phyloP scores from a whole-genome alignment of 2,113 vertebrate genomes.

The Ammodramus savannarum region DNA sequence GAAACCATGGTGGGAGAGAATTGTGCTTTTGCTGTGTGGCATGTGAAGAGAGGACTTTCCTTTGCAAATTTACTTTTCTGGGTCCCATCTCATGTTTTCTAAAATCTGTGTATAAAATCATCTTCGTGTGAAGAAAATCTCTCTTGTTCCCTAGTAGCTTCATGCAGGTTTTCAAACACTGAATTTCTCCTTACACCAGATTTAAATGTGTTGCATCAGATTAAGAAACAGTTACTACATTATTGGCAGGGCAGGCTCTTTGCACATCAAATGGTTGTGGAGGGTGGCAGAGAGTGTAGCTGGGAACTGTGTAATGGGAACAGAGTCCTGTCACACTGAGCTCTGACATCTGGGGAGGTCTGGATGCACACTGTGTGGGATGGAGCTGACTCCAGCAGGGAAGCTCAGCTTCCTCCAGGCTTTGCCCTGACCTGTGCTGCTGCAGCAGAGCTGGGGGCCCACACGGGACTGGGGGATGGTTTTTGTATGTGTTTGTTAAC shows the following conservation, averaged over 20 bases:
- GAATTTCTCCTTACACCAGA: not conserved
- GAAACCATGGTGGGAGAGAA: not conserved
- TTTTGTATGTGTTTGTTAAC: not conserved
- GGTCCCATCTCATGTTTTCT: not conserved
- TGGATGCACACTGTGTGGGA: not conserved
- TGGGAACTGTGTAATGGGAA: not conserved
- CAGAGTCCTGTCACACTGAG: not conserved
- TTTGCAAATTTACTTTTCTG: not conserved
- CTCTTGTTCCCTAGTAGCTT: not conserved
- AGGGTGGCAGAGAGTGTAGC: not conserved
- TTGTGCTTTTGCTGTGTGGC: fast-evolving
- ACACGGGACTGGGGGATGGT: not conserved
- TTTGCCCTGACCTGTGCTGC: not conserved
- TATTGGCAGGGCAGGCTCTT: not conserved
- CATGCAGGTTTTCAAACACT: not conserved
- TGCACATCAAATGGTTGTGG: not conserved
- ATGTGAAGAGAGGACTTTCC: not conserved
- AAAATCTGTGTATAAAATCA: not conserved
- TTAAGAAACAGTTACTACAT: not conserved
- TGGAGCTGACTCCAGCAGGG: not conserved
- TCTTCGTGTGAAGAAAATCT: not conserved
- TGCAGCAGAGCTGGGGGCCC: not conserved
- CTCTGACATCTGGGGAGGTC: not conserved
- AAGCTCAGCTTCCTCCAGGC: not conserved
- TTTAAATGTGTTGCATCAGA: not conserved